phyloP scores from a whole-genome alignment of 2,113 vertebrate species.

The Pelecanoides urinatrix region DNA sequence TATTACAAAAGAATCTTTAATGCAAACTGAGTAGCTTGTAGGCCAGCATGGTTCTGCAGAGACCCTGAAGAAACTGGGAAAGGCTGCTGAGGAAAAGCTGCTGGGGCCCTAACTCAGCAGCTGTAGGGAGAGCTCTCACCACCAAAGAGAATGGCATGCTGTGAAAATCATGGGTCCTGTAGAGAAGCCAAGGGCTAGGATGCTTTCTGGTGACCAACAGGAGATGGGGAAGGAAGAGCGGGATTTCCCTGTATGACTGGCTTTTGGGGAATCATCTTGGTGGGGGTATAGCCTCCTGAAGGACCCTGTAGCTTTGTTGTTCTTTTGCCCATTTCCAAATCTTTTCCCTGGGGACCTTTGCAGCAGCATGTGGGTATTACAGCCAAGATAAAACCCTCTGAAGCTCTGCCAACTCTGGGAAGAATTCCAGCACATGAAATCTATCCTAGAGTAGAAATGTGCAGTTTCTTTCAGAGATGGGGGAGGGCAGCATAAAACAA shows the following conservation, averaged over 20 bases:
- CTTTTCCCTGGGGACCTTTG: background rate
- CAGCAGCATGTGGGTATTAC: slow-evolving; percentile 13
- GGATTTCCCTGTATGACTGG: background rate
- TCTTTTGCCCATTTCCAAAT: background rate
- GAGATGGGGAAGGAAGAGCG: background rate
- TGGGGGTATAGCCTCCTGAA: background rate
- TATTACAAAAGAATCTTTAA: background rate
- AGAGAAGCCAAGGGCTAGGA: background rate
- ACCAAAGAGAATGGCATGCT: background rate
- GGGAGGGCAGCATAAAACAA: background rate
- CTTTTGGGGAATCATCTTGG: background rate
- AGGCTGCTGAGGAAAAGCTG: background rate
- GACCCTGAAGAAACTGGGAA: background rate
- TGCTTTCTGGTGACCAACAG: background rate
- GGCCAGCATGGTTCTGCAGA: background rate
- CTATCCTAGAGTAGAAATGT: background rate
- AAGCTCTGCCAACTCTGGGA: slow-evolving; percentile 44
- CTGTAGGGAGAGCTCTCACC: background rate
- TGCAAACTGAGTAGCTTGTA: background rate
- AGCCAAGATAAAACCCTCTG: slow-evolving; percentile 27
- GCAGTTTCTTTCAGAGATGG: slow-evolving; percentile 5
- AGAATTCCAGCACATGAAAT: slow-evolving; percentile 39
- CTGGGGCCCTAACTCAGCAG: background rate
- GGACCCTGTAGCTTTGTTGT: background rate
- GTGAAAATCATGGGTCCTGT: background rate